phyloP scores from a whole-genome alignment of 1,140 invertebrate species.

The Dinoponera quadriceps region DNA sequence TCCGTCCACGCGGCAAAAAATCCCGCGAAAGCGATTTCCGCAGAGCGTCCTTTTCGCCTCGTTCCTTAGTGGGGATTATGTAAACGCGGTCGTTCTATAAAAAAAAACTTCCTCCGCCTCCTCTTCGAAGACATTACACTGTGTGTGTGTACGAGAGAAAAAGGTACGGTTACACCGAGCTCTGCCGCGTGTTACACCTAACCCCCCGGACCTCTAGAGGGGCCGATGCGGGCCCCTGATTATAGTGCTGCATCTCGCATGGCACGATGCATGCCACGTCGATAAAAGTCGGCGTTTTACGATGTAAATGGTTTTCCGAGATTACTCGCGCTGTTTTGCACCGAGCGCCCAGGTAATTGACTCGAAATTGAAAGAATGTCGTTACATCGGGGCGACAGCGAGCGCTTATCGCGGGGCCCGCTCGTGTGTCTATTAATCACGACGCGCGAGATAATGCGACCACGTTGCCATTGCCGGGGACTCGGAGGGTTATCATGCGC shows the following conservation, averaged over 20 bases:
- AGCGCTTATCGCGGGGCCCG: constrained; percentile 51
- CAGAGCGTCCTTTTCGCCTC: neutral
- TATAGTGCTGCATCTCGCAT: constrained; percentile 44
- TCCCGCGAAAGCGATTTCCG: constrained; percentile 16
- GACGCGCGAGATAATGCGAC: constrained; percentile 54
- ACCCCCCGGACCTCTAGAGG: constrained; percentile 4
- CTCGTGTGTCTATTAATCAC: constrained; percentile 67
- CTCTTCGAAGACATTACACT: constrained; percentile 19
- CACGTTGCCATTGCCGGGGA: constrained; percentile 50
- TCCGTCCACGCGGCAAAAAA: neutral
- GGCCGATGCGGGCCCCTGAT: constrained; percentile 25
- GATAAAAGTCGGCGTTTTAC: constrained; percentile 52
- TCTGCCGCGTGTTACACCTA: constrained; percentile 18
- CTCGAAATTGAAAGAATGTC: constrained; percentile 66
- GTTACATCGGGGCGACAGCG: constrained; percentile 16
- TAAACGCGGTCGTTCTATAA: constrained; percentile 24
- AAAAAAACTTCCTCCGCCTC: neutral
- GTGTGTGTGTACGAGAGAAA: constrained; percentile 12
- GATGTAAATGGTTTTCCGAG: constrained; percentile 35
- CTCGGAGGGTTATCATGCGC: constrained; percentile 65
- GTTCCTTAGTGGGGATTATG: neutral
- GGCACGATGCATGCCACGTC: constrained; percentile 36
- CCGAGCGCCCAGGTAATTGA: constrained; percentile 36
- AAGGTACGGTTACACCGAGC: neutral
- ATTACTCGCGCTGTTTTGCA: constrained; percentile 41